Evolutionary conservation across 2,888 invertebrate genomes (phyloP), one percentile per base, ranked within the genome.

Genomic region (Epistrophe eligans): DNA sequence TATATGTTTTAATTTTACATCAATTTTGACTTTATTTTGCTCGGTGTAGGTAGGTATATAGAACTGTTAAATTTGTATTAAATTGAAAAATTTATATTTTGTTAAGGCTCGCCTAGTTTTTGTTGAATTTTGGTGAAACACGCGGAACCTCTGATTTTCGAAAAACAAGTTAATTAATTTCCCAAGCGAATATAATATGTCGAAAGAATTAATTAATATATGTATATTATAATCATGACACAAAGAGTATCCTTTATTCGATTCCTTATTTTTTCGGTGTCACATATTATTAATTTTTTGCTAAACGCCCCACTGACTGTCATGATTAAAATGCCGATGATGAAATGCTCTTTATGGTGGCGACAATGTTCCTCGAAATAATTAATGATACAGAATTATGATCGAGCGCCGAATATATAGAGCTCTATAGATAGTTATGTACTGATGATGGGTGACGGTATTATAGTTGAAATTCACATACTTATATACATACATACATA

Each of bases 341-440:
- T 77, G 70, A 71, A 66, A 52, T 71, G 28, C 43, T 58, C 55
- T 77, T 77, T 48, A 77, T 58, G 62, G 45, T 13, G 40, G 17
- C 71, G 73, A 76, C 66, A 79, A 72, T 80, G 58, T 60, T 43
- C 38, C 80, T 11, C 6, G 48, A 76, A 73, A 72, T 87, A 87
- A 87, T 87, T 87, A 87, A 87, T 87, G 87, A 79, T 72, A 74
- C 71, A 72, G 66, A 87, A 79, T 73, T 85, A 73, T 85, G 81
- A 85, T 85, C 67, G 72, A 73, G 72, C 28, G 7, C 13, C n/a
- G 11, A 6, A 35, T 32, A 48, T 40, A 57, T 70, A 8, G 13
- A 45, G n/a, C 48, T 35, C 13, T n/a, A n/a, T 48, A 48, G 48
- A 3, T 9, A 48, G 55, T 28, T 55, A 7, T 52, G n/a, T 5